Base-by-base conservation (phyloP, 2,888 invertebrate species). In the Neuroscelio doddi region DNA sequence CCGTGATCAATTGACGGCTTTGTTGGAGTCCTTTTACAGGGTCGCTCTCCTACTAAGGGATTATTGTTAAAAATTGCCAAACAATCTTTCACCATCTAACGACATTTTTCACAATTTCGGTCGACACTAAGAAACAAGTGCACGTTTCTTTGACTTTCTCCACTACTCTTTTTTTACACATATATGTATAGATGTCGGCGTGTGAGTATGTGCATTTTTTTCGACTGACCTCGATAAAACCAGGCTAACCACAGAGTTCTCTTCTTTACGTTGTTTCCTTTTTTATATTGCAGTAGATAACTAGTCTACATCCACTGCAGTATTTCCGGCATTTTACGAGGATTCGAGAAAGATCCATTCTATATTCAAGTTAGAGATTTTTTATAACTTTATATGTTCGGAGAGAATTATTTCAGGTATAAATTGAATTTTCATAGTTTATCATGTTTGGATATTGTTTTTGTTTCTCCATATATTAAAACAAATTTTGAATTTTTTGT, bases 1-100 rank as follows among this genome's bases (percentile, higher is more conserved):
- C 27, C 29, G 44, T 56, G 51, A 56, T 56, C 46, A 63, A 63
- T 63, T 46, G 46, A 46, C 4, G 29, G 51, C 63, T 63, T 56
- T 63, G 63, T 51, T 14, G 45, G 45, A 12, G 16, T 15, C n/a
- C 30, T 32, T 17, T 17, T 27, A 45, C 21, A n/a, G 45, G 14
- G n/a, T 8, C 30, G 10, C 45, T 21, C 12, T 44, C 29, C 17
- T 32, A 39, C 30, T 42, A 29, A 12, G 9, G 34, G 44, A 51
- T 56, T 63, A 51, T 51, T 41, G 55, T 51, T 56, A 46, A 62
- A 62, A 56, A 62, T 51, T 29, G 45, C 32, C 32, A 14, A 15
- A n/a, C 27, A 27, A 1, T 12, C 39, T 8, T 3, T 26, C 26
- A 30, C 26, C 10, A 9, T 24, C 14, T 3, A 14, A 10, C 27